Percentiles rank a stretch among this genome's conserved stretches.
Evolutionary conservation across 2,797 vertebrate genomes (phyloP).

Genomic region (Rhincodon typus): DNA sequence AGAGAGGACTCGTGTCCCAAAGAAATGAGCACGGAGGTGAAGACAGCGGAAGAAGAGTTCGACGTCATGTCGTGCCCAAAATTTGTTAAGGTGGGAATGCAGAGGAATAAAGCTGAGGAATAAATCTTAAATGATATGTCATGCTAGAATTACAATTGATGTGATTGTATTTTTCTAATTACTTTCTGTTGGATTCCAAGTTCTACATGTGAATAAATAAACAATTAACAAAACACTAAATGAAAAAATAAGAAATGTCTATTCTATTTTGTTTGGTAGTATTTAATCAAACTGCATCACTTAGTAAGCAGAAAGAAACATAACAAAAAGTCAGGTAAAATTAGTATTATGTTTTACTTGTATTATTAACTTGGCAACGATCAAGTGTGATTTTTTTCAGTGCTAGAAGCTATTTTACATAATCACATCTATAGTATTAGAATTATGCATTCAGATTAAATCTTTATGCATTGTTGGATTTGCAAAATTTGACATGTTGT

Average conservation of each 20-base stretch:
- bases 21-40: too few species aligned
- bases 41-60: too few species aligned
- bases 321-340: neutral
- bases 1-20: too few species aligned
- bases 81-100: too few species aligned
- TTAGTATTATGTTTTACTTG: constrained; percentile 12
- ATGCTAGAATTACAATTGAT: neutral
- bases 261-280: neutral
- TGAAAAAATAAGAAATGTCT: neutral
- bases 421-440: neutral
- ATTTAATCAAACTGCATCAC: neutral
- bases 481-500: constrained; percentile 1
- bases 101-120: too few species aligned
- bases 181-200: neutral
- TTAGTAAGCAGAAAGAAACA: neutral
- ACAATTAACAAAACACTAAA: neutral
- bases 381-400: neutral
- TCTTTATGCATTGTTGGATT: constrained; percentile 6
- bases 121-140: neutral
- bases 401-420: constrained; percentile 19
- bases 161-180: neutral
- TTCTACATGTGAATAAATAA: neutral
- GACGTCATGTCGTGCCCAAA: too few species aligned
- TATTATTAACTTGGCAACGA: constrained; percentile 19
- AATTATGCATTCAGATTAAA: constrained; percentile 12